Conservation (phyloP, 2,888 invertebrate genomes). For the Caradrina clavipalpis region DNA sequence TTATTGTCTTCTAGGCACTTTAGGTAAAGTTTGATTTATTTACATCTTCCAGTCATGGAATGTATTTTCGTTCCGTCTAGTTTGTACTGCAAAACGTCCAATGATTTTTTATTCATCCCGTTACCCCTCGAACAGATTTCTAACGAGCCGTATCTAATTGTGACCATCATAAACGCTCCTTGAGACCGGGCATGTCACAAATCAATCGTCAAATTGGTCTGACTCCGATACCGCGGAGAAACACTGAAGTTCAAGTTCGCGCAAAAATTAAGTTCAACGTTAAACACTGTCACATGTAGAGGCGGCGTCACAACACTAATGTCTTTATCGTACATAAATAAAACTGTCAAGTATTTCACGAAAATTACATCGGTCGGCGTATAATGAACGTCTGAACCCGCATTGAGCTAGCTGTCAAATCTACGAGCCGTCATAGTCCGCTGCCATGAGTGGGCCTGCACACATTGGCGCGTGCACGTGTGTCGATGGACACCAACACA, state of each 20-base stretch:
- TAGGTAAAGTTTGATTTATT: slow-evolving; percentile 68
- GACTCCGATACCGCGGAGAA: slow-evolving; percentile 65
- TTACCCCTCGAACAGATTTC: slow-evolving; percentile 82
- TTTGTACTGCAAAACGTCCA: slow-evolving; percentile 78
- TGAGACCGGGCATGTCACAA: slow-evolving; percentile 83
- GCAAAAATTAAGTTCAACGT: slow-evolving; percentile 76
- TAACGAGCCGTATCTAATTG: slow-evolving; percentile 87
- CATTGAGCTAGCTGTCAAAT: slow-evolving; percentile 92
- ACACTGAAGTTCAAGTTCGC: slow-evolving; percentile 83
- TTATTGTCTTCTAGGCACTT: slow-evolving; percentile 69
- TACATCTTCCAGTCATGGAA: slow-evolving; percentile 72
- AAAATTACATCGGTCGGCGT: slow-evolving; percentile 88
- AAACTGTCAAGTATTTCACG: slow-evolving; percentile 85
- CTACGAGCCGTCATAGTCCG: slow-evolving; percentile 91
- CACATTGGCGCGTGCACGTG: slow-evolving; percentile 84
- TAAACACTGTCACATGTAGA: slow-evolving; percentile 67
- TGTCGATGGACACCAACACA: slow-evolving; percentile 87
- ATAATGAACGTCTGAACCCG: slow-evolving; percentile 91
- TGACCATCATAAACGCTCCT: slow-evolving; percentile 85
- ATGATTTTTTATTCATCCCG: slow-evolving; percentile 84
- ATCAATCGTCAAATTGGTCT: slow-evolving; percentile 80
- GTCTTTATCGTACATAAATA: slow-evolving; percentile 80
- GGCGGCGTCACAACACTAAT: slow-evolving; percentile 73
- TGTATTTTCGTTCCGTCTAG: slow-evolving; percentile 76
- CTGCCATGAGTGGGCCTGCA: slow-evolving; percentile 89